These are phyloP conservation scores for Typhlichthys eigenmanni DNA, from an alignment of 2,797 vertebrate genomes.

Conservation along the genomic window DNA sequence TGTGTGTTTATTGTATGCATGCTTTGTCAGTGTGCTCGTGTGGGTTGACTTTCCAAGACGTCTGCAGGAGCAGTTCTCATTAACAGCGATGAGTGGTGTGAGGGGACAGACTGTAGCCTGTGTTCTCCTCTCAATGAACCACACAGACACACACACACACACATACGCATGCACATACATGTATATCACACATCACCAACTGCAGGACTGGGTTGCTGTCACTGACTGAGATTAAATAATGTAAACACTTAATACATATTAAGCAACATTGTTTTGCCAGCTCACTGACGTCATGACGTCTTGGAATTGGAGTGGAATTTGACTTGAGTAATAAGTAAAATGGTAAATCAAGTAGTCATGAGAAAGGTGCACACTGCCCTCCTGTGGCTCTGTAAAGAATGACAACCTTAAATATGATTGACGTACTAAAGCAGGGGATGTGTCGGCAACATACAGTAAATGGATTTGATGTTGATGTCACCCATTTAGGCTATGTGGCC, in stretches of 20 bases:
- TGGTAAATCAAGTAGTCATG: no score
- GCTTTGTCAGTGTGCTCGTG: background rate
- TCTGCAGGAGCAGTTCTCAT: slow-evolving; percentile 26
- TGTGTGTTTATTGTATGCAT: background rate
- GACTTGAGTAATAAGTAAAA: background rate
- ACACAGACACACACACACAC: background rate
- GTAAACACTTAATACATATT: slow-evolving; percentile 3
- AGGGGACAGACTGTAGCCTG: slow-evolving; percentile 6
- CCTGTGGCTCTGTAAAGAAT: slow-evolving; percentile 30
- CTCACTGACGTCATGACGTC: slow-evolving; percentile 8
- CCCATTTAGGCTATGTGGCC: no score
- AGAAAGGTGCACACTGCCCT: slow-evolving; percentile 53
- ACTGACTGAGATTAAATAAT: background rate
- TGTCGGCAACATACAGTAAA: no score
- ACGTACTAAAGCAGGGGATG: background rate
- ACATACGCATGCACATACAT: background rate
- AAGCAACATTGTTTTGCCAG: slow-evolving; percentile 5
- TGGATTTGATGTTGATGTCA: no score
- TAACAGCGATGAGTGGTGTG: slow-evolving; percentile 48
- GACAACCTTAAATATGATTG: background rate
- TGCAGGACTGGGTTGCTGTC: background rate
- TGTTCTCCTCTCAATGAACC: background rate
- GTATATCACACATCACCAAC: background rate
- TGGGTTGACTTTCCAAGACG: slow-evolving; percentile 6
- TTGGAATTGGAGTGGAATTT: slow-evolving; percentile 59